phyloP scores from a whole-genome alignment of 1,140 invertebrate species.

The Solen grandis region DNA sequence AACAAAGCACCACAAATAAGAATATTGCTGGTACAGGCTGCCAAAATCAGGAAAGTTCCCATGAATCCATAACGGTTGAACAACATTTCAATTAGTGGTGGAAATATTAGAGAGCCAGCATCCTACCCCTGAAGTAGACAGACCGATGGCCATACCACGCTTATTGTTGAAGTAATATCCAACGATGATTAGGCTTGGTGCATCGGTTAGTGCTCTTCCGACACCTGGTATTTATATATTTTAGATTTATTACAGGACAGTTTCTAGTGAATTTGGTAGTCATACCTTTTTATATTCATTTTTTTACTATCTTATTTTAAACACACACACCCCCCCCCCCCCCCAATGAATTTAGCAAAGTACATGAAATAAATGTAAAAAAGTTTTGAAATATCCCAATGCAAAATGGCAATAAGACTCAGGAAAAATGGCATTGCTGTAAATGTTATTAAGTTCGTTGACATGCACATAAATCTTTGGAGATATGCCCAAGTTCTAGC shows the following conservation, averaged over 20 bases:
- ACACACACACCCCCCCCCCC: no score
- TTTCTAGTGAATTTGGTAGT: not conserved
- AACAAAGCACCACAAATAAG: conserved; percentile 29
- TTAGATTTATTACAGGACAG: not conserved
- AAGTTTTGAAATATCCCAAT: no score
- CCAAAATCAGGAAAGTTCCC: conserved; percentile 24
- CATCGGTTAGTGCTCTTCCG: conserved; percentile 72
- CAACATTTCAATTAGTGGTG: conserved; percentile 68
- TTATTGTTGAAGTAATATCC: conserved; percentile 71
- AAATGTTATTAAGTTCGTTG: no score
- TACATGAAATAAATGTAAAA: no score
- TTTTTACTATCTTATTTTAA: not conserved
- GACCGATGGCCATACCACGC: conserved; percentile 70
- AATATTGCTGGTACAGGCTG: conserved; percentile 13
- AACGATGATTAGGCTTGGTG: conserved; percentile 71
- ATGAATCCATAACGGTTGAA: conserved; percentile 53
- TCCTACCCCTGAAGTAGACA: conserved; percentile 76
- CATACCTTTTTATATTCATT: not conserved
- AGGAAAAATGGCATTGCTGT: no score
- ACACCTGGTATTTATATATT: conserved; percentile 65
- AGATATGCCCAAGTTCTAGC: no score
- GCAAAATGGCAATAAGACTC: no score
- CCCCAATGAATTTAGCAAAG: no score
- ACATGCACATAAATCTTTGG: no score
- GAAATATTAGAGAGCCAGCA: conserved; percentile 74